A percentile compares a stretch with the other conserved stretches of the same genome.
phyloP scores from a whole-genome alignment of 1,140 invertebrate species.

The Probaryconus sp. region DNA sequence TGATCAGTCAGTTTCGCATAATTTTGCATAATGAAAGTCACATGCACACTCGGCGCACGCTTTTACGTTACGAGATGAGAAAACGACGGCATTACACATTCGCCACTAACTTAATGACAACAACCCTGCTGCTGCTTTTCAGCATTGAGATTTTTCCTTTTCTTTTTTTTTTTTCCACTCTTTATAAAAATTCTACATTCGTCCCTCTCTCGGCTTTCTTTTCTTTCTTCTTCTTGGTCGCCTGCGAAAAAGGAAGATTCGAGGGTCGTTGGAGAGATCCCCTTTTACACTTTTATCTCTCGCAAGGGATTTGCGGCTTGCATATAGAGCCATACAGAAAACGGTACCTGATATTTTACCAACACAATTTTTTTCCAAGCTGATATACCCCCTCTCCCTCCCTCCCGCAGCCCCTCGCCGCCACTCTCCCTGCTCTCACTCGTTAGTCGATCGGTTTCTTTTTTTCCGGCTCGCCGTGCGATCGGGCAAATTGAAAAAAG shows the following conservation, averaged over 20 bases:
- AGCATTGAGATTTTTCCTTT: constrained; percentile 6
- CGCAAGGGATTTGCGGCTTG: constrained; percentile 49
- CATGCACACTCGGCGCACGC: constrained; percentile 22
- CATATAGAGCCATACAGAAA: not conserved
- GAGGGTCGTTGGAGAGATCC: constrained; percentile 35
- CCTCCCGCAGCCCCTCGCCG: not conserved
- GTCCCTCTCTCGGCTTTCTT: constrained; percentile 43
- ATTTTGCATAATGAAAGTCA: constrained; percentile 57
- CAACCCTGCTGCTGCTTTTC: constrained; percentile 41
- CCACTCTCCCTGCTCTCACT: not conserved
- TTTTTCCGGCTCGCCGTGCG: constrained; percentile 31
- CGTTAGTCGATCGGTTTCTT: constrained; percentile 38
- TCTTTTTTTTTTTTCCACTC: constrained; percentile 8
- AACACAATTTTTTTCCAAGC: constrained; percentile 42
- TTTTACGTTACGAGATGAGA: constrained; percentile 50
- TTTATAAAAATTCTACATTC: constrained; percentile 13
- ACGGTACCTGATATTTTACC: constrained; percentile 42
- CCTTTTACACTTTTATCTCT: constrained; percentile 50
- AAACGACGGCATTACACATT: constrained; percentile 55
- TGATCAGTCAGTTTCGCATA: constrained; percentile 52
- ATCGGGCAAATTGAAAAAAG: constrained; percentile 42
- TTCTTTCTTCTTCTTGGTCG: constrained; percentile 37
- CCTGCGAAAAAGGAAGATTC: constrained; percentile 43
- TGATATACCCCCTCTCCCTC: not conserved
- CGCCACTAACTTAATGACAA: constrained; percentile 51